Conservation (phyloP, 2,113 vertebrate genomes). For the Cavia porcellus region DNA sequence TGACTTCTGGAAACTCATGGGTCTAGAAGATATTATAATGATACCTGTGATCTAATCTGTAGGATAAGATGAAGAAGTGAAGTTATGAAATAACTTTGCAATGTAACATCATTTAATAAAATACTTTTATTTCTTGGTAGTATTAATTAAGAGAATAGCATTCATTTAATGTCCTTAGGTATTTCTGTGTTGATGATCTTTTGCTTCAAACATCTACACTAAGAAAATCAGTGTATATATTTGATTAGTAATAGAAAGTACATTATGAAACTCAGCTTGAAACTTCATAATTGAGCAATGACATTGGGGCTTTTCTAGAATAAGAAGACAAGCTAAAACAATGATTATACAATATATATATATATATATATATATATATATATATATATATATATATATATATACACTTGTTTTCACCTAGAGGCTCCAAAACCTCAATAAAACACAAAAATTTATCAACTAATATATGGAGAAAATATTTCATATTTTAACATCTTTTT, state of each 20-base stretch:
- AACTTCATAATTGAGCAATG: neutral
- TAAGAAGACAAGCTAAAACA: neutral
- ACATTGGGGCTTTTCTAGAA: fast-evolving
- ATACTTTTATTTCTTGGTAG: neutral
- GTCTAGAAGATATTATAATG: neutral
- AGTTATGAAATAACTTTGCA: neutral
- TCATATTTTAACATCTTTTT: neutral
- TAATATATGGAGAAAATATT: neutral
- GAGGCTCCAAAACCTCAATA: neutral
- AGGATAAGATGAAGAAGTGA: neutral
- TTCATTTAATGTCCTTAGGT: neutral
- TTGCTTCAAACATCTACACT: neutral
- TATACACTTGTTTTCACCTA: neutral
- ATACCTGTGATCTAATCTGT: neutral
- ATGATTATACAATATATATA: neutral
- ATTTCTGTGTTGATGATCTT: neutral
- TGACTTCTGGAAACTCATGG: neutral
- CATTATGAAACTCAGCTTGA: neutral
- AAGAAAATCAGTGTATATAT: neutral
- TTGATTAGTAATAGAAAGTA: neutral
- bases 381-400: neutral
- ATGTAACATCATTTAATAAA: neutral
- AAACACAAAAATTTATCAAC: no score
- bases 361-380: no score
- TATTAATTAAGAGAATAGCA: neutral